A percentile compares a stretch with the other conserved stretches of the same genome.
Evolutionary conservation across 2,797 vertebrate species (phyloP).

Genomic region (Betta splendens): DNA sequence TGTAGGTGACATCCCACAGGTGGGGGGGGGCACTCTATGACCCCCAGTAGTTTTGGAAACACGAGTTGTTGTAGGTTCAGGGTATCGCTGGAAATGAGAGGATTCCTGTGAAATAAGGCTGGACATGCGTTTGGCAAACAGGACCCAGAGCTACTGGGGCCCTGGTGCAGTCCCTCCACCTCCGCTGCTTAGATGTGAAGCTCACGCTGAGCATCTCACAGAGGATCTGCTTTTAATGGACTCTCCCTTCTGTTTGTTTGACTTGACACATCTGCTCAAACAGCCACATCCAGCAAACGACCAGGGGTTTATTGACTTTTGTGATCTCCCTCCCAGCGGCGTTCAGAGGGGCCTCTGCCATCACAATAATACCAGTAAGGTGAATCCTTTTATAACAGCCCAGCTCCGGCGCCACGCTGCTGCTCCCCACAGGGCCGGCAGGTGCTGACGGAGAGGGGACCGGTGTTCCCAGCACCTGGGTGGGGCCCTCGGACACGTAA

Average conservation of each 20-base stretch:
- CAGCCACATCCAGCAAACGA: constrained; percentile 45
- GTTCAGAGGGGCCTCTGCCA: constrained; percentile 39
- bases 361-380: constrained; percentile 63
- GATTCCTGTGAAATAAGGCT: no score
- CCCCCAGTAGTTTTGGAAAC: no score
- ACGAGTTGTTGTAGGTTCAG: no score
- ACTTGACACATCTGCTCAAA: constrained; percentile 71
- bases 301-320: constrained; percentile 66
- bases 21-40: no score
- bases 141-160: no score
- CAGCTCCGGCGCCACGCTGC: no score
- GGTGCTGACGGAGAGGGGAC: constrained; percentile 31
- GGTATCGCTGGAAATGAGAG: no score
- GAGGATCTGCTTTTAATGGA: constrained; percentile 60
- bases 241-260: constrained; percentile 68
- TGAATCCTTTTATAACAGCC: constrained; percentile 59
- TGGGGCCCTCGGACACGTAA: no score
- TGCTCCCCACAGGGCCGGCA: constrained; percentile 44
- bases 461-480: neutral
- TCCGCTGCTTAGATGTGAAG: no score
- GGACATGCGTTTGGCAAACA: no score
- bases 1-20: no score
- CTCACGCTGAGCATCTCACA: constrained; percentile 9
- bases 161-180: no score
- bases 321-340: constrained; percentile 43